These are phyloP conservation scores for mouse (Mus musculus) DNA, from an alignment of 2,113 vertebrate species.

Conservation along the genomic window DNA sequence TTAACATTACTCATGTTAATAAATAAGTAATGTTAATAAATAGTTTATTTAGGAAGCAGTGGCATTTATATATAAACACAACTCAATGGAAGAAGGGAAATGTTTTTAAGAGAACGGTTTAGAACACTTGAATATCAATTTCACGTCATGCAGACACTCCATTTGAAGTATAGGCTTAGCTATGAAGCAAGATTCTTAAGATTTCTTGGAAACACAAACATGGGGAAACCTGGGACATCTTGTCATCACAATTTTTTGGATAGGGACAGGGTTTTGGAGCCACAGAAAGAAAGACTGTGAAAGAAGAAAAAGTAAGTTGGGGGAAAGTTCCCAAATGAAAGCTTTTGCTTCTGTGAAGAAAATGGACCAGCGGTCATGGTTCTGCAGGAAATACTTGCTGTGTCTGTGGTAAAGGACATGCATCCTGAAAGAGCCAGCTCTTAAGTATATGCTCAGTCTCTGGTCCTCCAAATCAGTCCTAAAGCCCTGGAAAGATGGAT, in stretches of 20 bases:
- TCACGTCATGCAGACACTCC: neutral
- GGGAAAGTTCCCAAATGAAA: neutral
- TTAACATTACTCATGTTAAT: too few relatives aligned
- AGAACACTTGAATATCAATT: neutral
- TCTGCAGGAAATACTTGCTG: neutral
- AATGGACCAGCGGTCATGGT: neutral
- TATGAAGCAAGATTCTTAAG: neutral
- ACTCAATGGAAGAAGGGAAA: neutral
- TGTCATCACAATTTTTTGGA: neutral
- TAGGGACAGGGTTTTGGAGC: neutral
- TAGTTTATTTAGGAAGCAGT: neutral
- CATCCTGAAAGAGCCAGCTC: neutral
- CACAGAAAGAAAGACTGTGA: neutral
- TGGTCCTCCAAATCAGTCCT: neutral
- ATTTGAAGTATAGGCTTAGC: neutral
- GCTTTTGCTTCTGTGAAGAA: neutral
- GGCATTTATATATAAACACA: neutral
- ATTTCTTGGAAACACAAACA: neutral
- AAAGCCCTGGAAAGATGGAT: neutral
- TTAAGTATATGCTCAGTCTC: neutral
- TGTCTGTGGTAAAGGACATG: neutral
- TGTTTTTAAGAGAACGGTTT: neutral
- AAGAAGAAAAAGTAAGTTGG: neutral
- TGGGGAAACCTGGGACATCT: neutral
- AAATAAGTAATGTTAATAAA: neutral